These are phyloP conservation scores for Empidonax alnorum DNA, from an alignment of 2,113 vertebrate species.

Conservation along the genomic window DNA sequence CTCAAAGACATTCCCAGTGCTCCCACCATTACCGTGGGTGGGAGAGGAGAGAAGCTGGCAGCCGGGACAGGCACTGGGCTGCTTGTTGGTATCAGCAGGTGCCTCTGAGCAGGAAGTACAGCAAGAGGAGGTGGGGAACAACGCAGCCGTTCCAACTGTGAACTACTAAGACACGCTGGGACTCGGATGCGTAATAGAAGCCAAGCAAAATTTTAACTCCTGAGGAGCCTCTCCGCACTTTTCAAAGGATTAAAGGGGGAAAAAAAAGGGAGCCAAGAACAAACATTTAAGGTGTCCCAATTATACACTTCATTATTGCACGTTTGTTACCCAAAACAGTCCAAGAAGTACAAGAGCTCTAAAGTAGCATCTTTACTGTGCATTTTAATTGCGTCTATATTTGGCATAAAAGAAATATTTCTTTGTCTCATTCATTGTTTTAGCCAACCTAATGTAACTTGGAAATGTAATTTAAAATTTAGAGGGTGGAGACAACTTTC, in stretches of 20 bases:
- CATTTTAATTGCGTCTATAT: background rate
- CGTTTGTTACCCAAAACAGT: background rate
- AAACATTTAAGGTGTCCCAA: background rate
- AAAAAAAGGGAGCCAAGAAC: background rate
- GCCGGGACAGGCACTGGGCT: background rate
- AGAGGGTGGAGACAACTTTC: background rate
- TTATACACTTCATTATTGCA: background rate
- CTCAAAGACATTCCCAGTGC: background rate
- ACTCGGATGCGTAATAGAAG: background rate
- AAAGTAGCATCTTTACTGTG: background rate
- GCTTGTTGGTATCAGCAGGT: constrained; percentile 20
- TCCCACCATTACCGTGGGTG: background rate
- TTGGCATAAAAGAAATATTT: constrained; percentile 16
- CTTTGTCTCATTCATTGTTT: constrained; percentile 26
- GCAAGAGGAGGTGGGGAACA: background rate
- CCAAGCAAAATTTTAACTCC: constrained; percentile 24
- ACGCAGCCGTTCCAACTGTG: background rate
- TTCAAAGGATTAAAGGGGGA: background rate
- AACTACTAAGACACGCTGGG: background rate
- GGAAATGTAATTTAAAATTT: background rate
- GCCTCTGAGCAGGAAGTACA: background rate
- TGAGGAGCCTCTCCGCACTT: background rate
- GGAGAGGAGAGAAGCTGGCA: background rate
- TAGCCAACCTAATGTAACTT: background rate
- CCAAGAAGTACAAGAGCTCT: background rate